phyloP scores from a whole-genome alignment of 2,888 invertebrate genomes.

The Synanthedon vespiformis region DNA sequence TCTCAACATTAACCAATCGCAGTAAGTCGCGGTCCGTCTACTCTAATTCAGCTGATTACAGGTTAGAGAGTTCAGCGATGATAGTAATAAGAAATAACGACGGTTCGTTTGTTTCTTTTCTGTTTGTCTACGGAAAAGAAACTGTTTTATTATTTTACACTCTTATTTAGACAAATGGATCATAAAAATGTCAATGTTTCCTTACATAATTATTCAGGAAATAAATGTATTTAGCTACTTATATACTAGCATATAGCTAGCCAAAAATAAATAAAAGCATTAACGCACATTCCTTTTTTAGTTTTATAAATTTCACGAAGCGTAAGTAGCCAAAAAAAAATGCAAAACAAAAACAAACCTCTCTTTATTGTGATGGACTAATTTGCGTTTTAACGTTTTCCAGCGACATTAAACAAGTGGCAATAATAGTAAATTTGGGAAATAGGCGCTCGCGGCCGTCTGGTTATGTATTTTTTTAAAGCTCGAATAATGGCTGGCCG shows the following conservation, averaged over 20 bases:
- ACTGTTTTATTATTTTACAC: background rate
- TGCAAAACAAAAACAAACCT: background rate
- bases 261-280: no score
- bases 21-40: background rate
- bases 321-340: no score
- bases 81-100: slow-evolving; percentile 4
- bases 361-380: slow-evolving; percentile 6
- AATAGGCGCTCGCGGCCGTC: background rate
- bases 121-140: background rate
- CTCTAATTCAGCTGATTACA: background rate
- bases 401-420: slow-evolving; percentile 2
- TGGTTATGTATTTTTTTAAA: slow-evolving; percentile 2
- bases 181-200: no score
- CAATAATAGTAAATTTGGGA: slow-evolving; percentile 2
- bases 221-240: no score
- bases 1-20: no score
- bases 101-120: slow-evolving; percentile 3
- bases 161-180: no score
- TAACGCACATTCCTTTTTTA: no score
- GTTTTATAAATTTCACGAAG: no score
- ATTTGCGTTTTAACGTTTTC: slow-evolving; percentile 4
- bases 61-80: background rate
- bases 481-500: slow-evolving; percentile 1
- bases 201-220: no score
- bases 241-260: no score